These are phyloP conservation scores for Eublepharis macularius DNA, from an alignment of 2,113 vertebrate species.

Conservation along the genomic window DNA sequence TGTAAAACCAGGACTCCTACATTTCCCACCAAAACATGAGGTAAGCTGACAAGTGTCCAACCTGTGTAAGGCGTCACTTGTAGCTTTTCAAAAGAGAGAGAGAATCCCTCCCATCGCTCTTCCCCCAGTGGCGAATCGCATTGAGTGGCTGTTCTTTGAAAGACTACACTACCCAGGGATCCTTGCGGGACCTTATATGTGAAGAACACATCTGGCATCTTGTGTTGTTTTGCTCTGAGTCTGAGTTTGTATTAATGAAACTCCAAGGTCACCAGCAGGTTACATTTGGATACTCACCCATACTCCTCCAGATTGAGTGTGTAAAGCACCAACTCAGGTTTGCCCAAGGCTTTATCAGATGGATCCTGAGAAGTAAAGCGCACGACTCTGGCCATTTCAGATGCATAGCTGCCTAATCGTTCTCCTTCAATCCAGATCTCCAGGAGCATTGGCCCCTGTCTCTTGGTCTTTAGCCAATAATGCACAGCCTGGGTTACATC, in stretches of 20 bases:
- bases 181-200: no score
- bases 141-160: no score
- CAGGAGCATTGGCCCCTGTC: constrained; percentile 84
- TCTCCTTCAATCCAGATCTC: constrained; percentile 93
- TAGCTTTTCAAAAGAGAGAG: no score
- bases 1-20: no score
- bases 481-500: constrained; percentile 95
- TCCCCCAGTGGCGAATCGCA: no score
- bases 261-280: accelerated
- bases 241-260: not conserved
- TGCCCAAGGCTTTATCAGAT: constrained; percentile 77
- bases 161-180: no score
- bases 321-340: constrained; percentile 88
- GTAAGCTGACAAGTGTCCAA: no score
- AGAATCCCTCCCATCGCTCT: no score
- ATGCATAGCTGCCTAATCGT: constrained; percentile 83
- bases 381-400: constrained; percentile 85
- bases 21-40: no score
- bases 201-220: no score
- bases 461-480: constrained; percentile 85
- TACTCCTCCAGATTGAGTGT: constrained; percentile 88
- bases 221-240: no score
- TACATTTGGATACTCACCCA: constrained; percentile 73
- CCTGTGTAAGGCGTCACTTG: no score
- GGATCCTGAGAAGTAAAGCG: constrained; percentile 86